phyloP scores from a whole-genome alignment of 2,888 invertebrate species.

The Drosophila peninsularis region DNA sequence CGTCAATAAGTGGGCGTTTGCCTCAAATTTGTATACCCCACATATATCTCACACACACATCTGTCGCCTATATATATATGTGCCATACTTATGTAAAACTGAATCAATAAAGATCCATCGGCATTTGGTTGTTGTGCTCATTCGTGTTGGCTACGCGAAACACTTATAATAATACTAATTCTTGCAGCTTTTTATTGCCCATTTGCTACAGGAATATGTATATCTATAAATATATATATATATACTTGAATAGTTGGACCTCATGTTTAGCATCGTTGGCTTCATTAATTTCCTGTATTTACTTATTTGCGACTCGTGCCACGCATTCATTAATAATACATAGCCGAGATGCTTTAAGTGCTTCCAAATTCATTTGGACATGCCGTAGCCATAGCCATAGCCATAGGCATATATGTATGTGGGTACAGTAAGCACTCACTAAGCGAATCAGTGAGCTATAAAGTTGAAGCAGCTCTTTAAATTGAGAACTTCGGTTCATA shows the following conservation, averaged over 20 bases:
- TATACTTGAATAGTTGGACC: neutral
- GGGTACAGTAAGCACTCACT: neutral
- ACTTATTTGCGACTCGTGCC: slow-evolving; percentile 57
- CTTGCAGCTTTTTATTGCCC: slow-evolving; percentile 56
- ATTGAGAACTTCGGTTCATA: no score
- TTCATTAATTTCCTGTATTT: slow-evolving; percentile 67
- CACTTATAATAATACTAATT: slow-evolving; percentile 62
- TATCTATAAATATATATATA: neutral
- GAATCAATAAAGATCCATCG: slow-evolving; percentile 42
- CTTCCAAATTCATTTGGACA: slow-evolving; percentile 8
- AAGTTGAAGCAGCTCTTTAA: no score
- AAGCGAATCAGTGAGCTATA: neutral
- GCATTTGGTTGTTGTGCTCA: slow-evolving; percentile 15
- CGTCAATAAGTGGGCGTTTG: slow-evolving; percentile 85
- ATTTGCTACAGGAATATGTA: slow-evolving; percentile 1
- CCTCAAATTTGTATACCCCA: slow-evolving; percentile 77
- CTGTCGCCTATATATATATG: neutral
- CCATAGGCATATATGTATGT: neutral
- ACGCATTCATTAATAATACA: slow-evolving; percentile 52
- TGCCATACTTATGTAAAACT: slow-evolving; percentile 40
- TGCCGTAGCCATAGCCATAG: neutral
- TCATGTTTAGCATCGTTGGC: slow-evolving; percentile 10
- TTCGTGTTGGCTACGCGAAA: slow-evolving; percentile 26
- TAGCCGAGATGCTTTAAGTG: slow-evolving; percentile 6
- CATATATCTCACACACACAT: slow-evolving; percentile 45